Evolutionary conservation across 2,797 vertebrate genomes (phyloP).

Genomic region (Discoglossus pictus): DNA sequence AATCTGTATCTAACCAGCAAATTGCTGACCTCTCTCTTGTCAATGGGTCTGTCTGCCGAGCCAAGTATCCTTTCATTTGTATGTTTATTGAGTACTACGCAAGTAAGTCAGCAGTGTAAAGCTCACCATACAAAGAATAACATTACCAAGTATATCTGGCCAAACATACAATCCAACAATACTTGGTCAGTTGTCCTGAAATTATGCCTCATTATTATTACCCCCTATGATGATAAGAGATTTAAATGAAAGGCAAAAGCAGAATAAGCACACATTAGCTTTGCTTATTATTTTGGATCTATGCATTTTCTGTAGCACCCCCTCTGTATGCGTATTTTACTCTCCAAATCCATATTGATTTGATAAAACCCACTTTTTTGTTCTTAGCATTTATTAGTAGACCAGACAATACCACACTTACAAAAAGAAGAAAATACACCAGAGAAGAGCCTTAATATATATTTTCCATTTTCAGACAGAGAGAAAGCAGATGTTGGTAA

Average conservation of each 20-base stretch:
- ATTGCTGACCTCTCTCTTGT: too few relatives aligned
- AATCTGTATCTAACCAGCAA: too few relatives aligned
- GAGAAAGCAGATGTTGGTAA: slow-evolving; percentile 29
- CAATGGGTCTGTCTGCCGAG: too few relatives aligned
- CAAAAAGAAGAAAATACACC: too few relatives aligned
- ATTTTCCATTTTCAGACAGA: neutral
- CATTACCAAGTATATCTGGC: slow-evolving; percentile 14
- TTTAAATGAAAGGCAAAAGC: slow-evolving; percentile 25
- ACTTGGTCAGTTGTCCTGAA: slow-evolving; percentile 39
- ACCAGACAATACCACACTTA: slow-evolving; percentile 6
- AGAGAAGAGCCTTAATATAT: slow-evolving; percentile 27
- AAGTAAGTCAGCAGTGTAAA: slow-evolving; percentile 3
- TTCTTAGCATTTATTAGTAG: slow-evolving; percentile 30
- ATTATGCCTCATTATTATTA: slow-evolving; percentile 46
- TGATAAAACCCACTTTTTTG: slow-evolving; percentile 26
- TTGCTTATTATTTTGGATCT: slow-evolving; percentile 28
- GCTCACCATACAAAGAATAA: slow-evolving; percentile 14
- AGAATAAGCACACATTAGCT: slow-evolving; percentile 41
- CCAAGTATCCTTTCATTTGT: too few relatives aligned
- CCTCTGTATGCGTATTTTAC: neutral
- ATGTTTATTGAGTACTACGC: too few relatives aligned
- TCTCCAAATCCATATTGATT: neutral
- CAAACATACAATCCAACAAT: slow-evolving; percentile 22
- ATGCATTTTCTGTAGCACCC: slow-evolving; percentile 28
- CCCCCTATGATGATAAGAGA: slow-evolving; percentile 25